phyloP scores from a whole-genome alignment of 2,113 vertebrate genomes.

The Leptodactylus fuscus region DNA sequence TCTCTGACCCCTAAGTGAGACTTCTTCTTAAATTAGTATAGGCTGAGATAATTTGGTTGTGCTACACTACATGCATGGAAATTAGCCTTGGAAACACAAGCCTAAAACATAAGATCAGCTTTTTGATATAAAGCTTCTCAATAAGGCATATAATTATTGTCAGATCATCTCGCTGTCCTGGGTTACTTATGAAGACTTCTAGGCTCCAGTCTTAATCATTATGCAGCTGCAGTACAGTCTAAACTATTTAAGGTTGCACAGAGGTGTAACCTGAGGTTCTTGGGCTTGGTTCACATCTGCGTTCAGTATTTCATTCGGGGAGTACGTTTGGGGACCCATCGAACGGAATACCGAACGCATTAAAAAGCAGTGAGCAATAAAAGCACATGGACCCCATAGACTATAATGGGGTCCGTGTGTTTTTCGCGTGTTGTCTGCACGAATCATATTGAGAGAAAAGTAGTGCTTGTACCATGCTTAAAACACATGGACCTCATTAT shows the following conservation, averaged over 20 bases:
- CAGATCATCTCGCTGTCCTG: neutral
- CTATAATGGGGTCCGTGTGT: no score
- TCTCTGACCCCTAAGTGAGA: constrained; percentile 49
- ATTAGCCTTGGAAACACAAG: constrained; percentile 1
- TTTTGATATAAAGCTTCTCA: neutral
- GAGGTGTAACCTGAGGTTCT: neutral
- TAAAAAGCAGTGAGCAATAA: no score
- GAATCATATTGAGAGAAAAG: no score
- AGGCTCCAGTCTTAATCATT: neutral
- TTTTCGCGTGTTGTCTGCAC: no score
- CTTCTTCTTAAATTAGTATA: constrained; percentile 37
- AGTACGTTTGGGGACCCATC: no score
- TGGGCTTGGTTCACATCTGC: no score
- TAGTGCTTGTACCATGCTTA: no score
- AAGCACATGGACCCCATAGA: no score
- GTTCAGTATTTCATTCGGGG: neutral
- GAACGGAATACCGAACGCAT: no score
- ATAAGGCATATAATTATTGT: neutral
- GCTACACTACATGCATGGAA: constrained; percentile 4
- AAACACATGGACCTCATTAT: no score
- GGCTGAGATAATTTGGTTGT: constrained; percentile 28
- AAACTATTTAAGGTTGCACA: neutral
- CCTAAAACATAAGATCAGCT: neutral
- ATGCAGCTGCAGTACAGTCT: neutral
- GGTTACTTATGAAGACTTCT: neutral